phyloP scores from a whole-genome alignment of 1,140 invertebrate genomes.

The Tribolium madens region DNA sequence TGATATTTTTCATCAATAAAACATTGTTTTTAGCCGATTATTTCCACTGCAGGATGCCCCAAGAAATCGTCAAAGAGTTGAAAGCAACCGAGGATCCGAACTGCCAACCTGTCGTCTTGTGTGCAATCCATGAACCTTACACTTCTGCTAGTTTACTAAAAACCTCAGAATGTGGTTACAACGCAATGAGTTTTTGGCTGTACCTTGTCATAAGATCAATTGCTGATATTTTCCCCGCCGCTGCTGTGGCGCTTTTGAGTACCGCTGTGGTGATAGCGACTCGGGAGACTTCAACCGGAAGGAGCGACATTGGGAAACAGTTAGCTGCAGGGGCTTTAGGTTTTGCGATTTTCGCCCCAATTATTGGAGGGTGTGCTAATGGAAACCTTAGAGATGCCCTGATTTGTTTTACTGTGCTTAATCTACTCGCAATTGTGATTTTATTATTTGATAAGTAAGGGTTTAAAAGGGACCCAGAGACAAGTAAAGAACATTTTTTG shows the following conservation, averaged over 20 bases:
- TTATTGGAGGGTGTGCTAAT: slow-evolving; percentile 68
- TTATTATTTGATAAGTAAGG: slow-evolving; percentile 72
- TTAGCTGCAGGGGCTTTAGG: slow-evolving; percentile 81
- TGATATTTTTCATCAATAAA: not conserved
- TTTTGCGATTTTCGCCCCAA: slow-evolving; percentile 77
- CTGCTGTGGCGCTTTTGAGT: slow-evolving; percentile 77
- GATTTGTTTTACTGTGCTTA: slow-evolving; percentile 72
- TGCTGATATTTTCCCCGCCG: slow-evolving; percentile 82
- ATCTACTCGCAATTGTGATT: slow-evolving; percentile 75
- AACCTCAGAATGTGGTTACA: slow-evolving; percentile 77
- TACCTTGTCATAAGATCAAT: slow-evolving; percentile 79
- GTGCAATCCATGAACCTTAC: slow-evolving; percentile 77
- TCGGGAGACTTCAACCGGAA: slow-evolving; percentile 80
- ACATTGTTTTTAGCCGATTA: slow-evolving; percentile 65
- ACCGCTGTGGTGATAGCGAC: slow-evolving; percentile 85
- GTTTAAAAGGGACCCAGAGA: slow-evolving; percentile 1
- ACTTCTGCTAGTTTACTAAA: slow-evolving; percentile 72
- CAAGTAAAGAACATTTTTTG: not conserved
- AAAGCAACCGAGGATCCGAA: slow-evolving; percentile 60
- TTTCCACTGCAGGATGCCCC: slow-evolving; percentile 71
- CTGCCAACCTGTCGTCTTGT: slow-evolving; percentile 74
- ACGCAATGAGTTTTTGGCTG: slow-evolving; percentile 76
- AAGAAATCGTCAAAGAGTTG: slow-evolving; percentile 56
- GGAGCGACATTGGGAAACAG: slow-evolving; percentile 85
- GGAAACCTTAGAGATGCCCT: slow-evolving; percentile 66